These are phyloP conservation scores for Caenorhabditis briggsae DNA, from an alignment of 1,140 invertebrate species.

Conservation along the genomic window DNA sequence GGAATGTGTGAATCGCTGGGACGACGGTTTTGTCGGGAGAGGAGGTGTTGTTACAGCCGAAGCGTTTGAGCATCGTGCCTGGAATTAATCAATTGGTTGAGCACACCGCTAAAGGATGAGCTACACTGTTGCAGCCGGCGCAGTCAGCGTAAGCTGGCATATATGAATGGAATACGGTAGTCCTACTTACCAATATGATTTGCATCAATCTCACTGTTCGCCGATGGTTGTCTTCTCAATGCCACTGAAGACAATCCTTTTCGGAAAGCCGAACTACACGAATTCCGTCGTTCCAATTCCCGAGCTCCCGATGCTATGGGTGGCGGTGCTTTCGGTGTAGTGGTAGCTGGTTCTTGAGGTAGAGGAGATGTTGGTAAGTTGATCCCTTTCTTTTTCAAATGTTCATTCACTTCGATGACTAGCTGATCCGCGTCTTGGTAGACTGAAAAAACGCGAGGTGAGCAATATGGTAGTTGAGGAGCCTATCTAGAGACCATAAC, in stretches of 20 bases:
- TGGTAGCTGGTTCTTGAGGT: not conserved
- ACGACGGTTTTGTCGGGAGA: not conserved
- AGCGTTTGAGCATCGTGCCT: conserved; percentile 35
- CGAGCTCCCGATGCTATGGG: not conserved
- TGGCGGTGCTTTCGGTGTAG: not conserved
- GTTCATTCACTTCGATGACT: not conserved
- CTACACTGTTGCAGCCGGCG: too few species aligned
- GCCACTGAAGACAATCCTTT: conserved; percentile 57
- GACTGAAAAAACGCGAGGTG: not conserved
- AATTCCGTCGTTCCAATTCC: conserved; percentile 57
- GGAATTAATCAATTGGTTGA: not conserved
- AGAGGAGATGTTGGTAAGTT: conserved; percentile 15
- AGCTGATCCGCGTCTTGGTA: conserved; percentile 24
- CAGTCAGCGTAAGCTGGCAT: too few species aligned
- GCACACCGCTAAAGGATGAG: too few species aligned
- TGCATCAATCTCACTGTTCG: conserved; percentile 37
- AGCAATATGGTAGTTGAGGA: not conserved
- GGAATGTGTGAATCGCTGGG: not conserved
- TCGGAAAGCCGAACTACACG: conserved; percentile 60
- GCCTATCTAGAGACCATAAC: not conserved
- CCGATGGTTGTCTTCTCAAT: conserved; percentile 59
- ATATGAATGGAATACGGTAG: too few species aligned
- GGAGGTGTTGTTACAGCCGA: not conserved
- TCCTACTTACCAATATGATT: conserved; percentile 54
- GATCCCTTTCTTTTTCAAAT: conserved; percentile 17